Evolutionary conservation across 2,888 invertebrate genomes (phyloP).

Genomic region (Synergus laeviventris): DNA sequence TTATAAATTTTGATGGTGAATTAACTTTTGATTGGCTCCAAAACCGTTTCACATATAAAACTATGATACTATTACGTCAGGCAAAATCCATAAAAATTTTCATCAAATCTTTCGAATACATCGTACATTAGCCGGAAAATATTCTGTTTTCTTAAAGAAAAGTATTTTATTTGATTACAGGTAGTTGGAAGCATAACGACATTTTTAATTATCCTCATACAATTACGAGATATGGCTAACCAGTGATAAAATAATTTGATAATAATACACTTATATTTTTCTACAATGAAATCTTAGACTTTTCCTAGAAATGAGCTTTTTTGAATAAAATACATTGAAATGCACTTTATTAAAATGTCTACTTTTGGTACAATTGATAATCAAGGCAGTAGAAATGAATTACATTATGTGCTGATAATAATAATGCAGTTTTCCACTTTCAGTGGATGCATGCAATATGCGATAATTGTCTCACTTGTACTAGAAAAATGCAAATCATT

Average conservation of each 20-base stretch:
- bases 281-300: no score
- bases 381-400: background rate
- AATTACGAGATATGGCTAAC: background rate
- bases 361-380: background rate
- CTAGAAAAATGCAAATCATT: background rate
- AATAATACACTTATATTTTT: no score
- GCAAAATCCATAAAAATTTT: no score
- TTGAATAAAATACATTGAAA: background rate
- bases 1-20: no score
- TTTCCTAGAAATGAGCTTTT: no score
- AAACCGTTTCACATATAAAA: no score
- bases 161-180: slow-evolving; percentile 28
- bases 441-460: background rate
- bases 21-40: no score
- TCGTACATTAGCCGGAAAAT: no score
- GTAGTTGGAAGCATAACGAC: slow-evolving; percentile 22
- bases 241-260: no score
- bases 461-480: background rate
- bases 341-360: background rate
- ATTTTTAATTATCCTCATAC: slow-evolving; percentile 39
- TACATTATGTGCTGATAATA: background rate
- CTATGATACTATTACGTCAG: no score
- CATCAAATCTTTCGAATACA: no score
- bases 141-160: background rate
- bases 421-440: background rate